Conservation (phyloP, 2,113 vertebrate species). For the Camelus bactrianus region DNA sequence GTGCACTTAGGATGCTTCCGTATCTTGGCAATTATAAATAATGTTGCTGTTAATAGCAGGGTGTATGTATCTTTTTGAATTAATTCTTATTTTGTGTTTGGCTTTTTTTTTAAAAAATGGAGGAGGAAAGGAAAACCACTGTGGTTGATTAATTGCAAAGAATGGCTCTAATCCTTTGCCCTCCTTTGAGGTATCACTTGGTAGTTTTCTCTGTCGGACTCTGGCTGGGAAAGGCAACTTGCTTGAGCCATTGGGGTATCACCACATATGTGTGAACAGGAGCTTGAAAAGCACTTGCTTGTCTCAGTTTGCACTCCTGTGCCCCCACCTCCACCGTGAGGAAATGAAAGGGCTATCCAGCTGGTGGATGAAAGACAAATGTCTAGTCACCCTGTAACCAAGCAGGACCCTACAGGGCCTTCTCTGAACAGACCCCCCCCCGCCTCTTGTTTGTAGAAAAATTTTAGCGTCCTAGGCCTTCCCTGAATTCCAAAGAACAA, state of each 20-base stretch:
- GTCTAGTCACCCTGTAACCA: not conserved
- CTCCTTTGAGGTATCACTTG: not conserved
- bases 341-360: not conserved
- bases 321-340: not conserved
- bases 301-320: not conserved
- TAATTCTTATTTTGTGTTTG: too few relatives aligned
- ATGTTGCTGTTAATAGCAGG: too few relatives aligned
- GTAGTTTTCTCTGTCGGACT: not conserved
- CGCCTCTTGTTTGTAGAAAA: not conserved
- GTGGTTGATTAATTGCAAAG: not conserved
- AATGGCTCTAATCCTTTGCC: not conserved
- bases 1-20: too few relatives aligned
- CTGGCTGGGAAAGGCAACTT: not conserved
- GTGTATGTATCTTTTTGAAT: too few relatives aligned
- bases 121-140: constrained; percentile 35
- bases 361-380: not conserved
- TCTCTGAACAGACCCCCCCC: not conserved
- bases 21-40: too few relatives aligned
- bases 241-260: not conserved
- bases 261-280: not conserved
- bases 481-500: not conserved
- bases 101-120: not conserved
- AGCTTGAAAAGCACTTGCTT: not conserved
- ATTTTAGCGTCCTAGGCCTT: not conserved
- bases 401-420: not conserved